A percentile compares a stretch with the other conserved stretches of the same genome.
These are phyloP conservation scores for Lacanobia oleracea DNA, from an alignment of 2,888 invertebrate genomes.

Conservation along the genomic window DNA sequence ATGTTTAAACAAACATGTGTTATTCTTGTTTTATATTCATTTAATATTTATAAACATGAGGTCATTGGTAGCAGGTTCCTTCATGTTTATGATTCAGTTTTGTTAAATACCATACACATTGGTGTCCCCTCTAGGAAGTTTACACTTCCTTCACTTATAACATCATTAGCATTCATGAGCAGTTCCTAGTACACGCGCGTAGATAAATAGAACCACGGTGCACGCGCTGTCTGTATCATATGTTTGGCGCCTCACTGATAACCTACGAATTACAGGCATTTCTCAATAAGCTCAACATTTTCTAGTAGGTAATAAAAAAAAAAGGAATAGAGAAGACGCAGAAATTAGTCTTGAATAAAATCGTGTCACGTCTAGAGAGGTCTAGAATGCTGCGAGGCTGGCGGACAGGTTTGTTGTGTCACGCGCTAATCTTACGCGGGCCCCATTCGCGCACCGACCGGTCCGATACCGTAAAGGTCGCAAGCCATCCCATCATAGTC, in stretches of 20 bases:
- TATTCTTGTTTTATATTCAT: constrained; percentile 19
- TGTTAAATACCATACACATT: constrained; percentile 35
- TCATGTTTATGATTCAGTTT: constrained; percentile 39
- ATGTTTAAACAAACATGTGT: constrained; percentile 32
- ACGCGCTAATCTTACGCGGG: constrained; percentile 28
- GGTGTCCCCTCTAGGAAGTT: constrained; percentile 48
- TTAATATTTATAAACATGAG: constrained; percentile 41
- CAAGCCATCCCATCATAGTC: constrained; percentile 30
- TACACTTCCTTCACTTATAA: constrained; percentile 55
- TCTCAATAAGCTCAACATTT: constrained; percentile 3
- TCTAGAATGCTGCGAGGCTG: constrained; percentile 32
- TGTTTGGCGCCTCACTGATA: constrained; percentile 28
- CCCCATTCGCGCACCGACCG: constrained; percentile 34
- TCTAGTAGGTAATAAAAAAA: constrained; percentile 11
- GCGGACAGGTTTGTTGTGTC: constrained; percentile 32
- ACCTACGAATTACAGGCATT: background rate
- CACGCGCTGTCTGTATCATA: constrained; percentile 19
- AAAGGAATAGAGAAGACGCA: constrained; percentile 19
- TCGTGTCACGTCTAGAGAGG: constrained; percentile 16
- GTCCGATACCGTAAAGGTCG: constrained; percentile 44
- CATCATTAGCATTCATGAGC: constrained; percentile 61
- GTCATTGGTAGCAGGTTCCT: constrained; percentile 45
- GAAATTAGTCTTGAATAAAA: background rate
- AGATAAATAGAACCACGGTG: constrained; percentile 46
- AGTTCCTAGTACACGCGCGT: constrained; percentile 54